Evolutionary conservation across 2,113 vertebrate species (phyloP).

Genomic region (Paradisaea rubra): DNA sequence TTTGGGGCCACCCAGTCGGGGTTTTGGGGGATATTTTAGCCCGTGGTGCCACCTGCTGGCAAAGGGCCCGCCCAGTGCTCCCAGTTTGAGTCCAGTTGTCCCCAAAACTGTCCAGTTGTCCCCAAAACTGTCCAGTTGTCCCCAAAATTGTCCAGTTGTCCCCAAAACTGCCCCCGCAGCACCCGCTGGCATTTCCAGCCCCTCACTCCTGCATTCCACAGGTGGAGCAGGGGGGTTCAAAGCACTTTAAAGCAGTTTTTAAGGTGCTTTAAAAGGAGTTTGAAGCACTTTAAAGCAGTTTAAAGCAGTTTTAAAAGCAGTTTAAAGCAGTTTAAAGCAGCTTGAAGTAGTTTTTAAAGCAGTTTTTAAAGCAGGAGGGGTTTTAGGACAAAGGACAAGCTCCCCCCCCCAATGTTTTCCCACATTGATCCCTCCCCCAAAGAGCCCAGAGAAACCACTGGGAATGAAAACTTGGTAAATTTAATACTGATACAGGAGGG

Average conservation of each 20-base stretch:
- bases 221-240: accelerated
- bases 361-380: not conserved
- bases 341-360: too few species aligned
- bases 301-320: not conserved
- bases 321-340: not conserved
- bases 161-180: accelerated
- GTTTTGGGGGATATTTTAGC: not conserved
- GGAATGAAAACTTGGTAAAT: conserved; percentile 3
- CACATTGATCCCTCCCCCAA: accelerated
- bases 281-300: not conserved
- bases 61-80: not conserved
- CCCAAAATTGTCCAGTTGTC: too few species aligned
- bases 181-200: accelerated
- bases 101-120: not conserved
- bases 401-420: not conserved
- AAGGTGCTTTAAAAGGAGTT: not conserved
- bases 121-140: too few species aligned
- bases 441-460: not conserved
- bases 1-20: accelerated
- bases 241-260: not conserved
- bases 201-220: accelerated
- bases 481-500: conserved; percentile 55
- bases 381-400: not conserved
- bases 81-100: not conserved
- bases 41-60: conserved; percentile 14